Percentiles rank a stretch among this genome's conserved stretches.
Evolutionary conservation across 2,113 vertebrate genomes (phyloP).

Genomic region (Lathamus discolor): DNA sequence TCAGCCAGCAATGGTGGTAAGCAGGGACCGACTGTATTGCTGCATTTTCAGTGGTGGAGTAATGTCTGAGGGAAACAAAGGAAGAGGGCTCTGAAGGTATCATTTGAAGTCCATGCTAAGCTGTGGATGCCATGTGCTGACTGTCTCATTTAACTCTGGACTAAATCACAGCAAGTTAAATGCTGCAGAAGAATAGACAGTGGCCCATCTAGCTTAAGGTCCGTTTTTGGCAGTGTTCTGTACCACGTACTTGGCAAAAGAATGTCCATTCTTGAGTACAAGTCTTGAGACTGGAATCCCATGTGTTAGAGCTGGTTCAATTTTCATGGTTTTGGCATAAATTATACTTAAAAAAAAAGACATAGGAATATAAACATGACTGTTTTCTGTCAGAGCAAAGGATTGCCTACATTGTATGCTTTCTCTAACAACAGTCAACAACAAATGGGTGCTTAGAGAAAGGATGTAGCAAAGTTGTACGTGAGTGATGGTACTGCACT

Average conservation of each 20-base stretch:
- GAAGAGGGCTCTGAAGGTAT: neutral
- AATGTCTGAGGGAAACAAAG: neutral
- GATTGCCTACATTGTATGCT: neutral
- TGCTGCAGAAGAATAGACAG: neutral
- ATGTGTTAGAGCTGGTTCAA: neutral
- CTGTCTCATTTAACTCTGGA: neutral
- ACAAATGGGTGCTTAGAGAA: neutral
- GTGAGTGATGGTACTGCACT: neutral
- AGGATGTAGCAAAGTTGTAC: neutral
- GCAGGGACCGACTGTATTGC: neutral
- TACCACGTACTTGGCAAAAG: neutral
- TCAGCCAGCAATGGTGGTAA: neutral
- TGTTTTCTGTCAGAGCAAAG: neutral
- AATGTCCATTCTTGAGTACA: neutral
- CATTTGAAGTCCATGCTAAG: neutral
- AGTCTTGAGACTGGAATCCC: neutral
- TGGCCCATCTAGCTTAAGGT: neutral
- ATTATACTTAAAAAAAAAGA: neutral
- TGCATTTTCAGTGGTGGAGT: rapidly evolving
- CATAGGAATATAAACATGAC: neutral
- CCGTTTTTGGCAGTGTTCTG: neutral
- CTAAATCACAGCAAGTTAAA: neutral
- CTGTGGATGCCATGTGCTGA: rapidly evolving
- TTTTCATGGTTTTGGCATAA: neutral
- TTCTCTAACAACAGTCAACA: neutral